Evolutionary conservation across 2,113 vertebrate genomes (phyloP), one percentile per base, ranked within the genome.

Genomic region (Psophia crepitans): DNA sequence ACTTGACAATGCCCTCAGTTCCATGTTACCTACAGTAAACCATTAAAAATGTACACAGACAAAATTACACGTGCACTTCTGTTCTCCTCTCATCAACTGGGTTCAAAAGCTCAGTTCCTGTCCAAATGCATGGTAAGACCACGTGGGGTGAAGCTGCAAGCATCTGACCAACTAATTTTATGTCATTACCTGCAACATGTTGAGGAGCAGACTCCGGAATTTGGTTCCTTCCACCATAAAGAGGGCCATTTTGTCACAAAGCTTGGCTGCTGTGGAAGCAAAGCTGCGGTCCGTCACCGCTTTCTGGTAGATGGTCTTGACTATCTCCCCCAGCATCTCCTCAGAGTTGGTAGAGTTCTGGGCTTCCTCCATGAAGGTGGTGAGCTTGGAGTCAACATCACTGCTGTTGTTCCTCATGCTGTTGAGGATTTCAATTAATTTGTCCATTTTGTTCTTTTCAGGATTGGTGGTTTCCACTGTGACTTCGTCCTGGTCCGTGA

Each of bases 161-260:
- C 19, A 64, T 6, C 71, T 66, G 39, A 57, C 13, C 84, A 74
- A 37, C 13, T 3, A 39, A 76, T 71, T 85, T 54, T 24, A 54
- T 82, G 80, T 14, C 8, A 27, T 97, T 98, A 99, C 99, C 99
- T 99, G 99, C n/a, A 99, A 97, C 99, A 99, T 99, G 97, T 99
- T 99, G 97, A 99, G 99, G 14, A 99, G 98, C 69, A 99, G 98
- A 24, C 99, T 99, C 78, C 99, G 98, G 97, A 99, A 99, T 96
- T 99, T 99, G 97, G 99, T 99, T 74, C 99, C 99, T 95, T 99
- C 99, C 96, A 99, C 99, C 99, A 99, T 99, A 97, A 99, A 99
- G 63, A 99, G 98, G 1, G 99, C 99, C 99, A 99, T 99, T 98
- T 99, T 99, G 98, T 99, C 99, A 15, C 99, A 99, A 57, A 99